Percentiles rank a stretch among this genome's conserved stretches.
These are phyloP conservation scores for Doryteuthis pealeii DNA, from an alignment of 1,140 invertebrate genomes.

Conservation along the genomic window DNA sequence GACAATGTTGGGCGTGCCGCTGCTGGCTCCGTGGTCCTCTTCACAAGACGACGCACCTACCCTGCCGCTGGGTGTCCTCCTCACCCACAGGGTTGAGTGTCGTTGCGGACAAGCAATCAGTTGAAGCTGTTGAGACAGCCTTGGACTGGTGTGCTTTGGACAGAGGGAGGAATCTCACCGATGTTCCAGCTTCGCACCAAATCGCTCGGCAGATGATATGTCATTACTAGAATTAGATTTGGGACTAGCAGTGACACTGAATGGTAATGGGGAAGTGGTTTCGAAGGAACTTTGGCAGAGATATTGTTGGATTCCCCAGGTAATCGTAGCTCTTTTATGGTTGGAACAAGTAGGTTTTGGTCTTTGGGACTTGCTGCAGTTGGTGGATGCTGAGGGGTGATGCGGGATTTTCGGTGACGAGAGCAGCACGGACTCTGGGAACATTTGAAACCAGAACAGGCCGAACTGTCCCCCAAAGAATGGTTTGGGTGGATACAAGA, in stretches of 20 bases:
- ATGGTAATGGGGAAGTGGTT: background rate
- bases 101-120: background rate
- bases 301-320: background rate
- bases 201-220: background rate
- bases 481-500: conserved; percentile 7
- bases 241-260: background rate
- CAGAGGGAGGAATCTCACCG: background rate
- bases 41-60: background rate
- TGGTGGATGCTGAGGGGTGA: background rate
- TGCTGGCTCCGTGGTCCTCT: background rate
- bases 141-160: background rate
- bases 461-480: background rate
- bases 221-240: background rate
- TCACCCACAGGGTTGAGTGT: background rate
- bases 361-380: background rate
- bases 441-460: background rate
- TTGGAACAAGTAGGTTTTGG: background rate
- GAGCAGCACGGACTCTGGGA: background rate
- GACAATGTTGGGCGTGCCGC: background rate
- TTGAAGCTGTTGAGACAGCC: background rate
- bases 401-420: background rate
- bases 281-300: background rate
- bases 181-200: background rate
- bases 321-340: background rate
- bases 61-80: background rate